Evolutionary conservation across 2,113 vertebrate species (phyloP), one percentile per base, ranked within the genome.

Genomic region (Aspiorhynchus laticeps): DNA sequence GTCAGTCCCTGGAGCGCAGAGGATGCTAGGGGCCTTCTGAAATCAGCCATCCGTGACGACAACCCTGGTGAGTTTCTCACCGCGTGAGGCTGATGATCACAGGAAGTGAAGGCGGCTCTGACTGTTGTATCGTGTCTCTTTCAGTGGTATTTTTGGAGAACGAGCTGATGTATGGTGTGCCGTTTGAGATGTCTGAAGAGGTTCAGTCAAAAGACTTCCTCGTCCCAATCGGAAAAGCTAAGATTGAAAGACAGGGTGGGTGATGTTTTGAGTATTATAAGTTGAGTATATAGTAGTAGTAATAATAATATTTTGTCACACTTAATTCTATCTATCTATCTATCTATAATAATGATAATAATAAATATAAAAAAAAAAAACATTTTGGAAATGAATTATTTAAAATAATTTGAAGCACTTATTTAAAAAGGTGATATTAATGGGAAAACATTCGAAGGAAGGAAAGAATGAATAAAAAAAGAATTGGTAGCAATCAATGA

Each of bases 151-250:
- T 99, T 89, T 93, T 99, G 94, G 98, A 99, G 95, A 99, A 96
- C 61, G 98, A 99, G 93, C 85, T 99, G 87, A 93, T 99, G 93
- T 99, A 99, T 7, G 96, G 98, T 8, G 97, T 99, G 92, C 94
- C 98, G 77, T 99, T 99, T 89, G 98, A 99, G 92, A 89, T 99
- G 92, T 95, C 98, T 0, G 94, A 97, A 36, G 96, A 97, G 89
- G 92, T 94, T 1, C 96, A 95, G 88, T 97, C 97, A 73, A 99
- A 99, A 94, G 98, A 99, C 85, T 99, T 99, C 61, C 53, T 96
- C 83, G 19, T 99, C 92, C 98, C 98, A 59, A 97, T 99, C 87
- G 98, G 98, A 91, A 99, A 99, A 94, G 98, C 98, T 88, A 99
- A 99, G 93, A 43, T 99, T 26, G 98, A 99, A 94, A 95, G 94